phyloP scores from a whole-genome alignment of 2,888 invertebrate species.

The Apamea crenata region DNA sequence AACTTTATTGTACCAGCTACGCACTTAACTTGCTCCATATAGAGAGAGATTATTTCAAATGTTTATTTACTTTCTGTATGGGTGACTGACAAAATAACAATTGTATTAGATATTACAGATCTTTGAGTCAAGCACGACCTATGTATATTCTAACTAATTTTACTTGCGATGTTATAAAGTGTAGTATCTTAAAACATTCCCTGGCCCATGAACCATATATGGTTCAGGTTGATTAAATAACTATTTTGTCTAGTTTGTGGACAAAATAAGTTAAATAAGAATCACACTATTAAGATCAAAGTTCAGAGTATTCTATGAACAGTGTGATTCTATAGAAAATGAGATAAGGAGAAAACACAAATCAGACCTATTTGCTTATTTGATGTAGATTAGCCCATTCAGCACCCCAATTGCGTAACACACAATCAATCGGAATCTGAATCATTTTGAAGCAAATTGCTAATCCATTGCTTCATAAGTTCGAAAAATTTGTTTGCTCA shows the following conservation, averaged over 20 bases:
- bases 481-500: too few relatives aligned
- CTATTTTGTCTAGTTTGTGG: neutral
- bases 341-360: neutral
- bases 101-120: neutral
- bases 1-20: slow-evolving; percentile 71
- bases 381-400: neutral
- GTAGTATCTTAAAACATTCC: neutral
- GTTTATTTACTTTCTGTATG: slow-evolving; percentile 22
- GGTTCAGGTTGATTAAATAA: neutral
- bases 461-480: too few relatives aligned
- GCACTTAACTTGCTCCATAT: slow-evolving; percentile 48
- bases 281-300: too few relatives aligned
- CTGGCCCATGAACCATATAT: neutral
- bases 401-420: too few relatives aligned
- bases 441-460: too few relatives aligned
- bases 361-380: neutral
- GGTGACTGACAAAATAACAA: neutral
- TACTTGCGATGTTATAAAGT: neutral
- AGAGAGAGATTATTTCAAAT: slow-evolving; percentile 43
- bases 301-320: too few relatives aligned
- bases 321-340: neutral
- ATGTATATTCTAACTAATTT: neutral
- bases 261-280: neutral
- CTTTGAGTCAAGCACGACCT: neutral
- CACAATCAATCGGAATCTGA: too few relatives aligned